Conservation (phyloP, 2,797 vertebrate species). For the Notamacropus eugenii region DNA sequence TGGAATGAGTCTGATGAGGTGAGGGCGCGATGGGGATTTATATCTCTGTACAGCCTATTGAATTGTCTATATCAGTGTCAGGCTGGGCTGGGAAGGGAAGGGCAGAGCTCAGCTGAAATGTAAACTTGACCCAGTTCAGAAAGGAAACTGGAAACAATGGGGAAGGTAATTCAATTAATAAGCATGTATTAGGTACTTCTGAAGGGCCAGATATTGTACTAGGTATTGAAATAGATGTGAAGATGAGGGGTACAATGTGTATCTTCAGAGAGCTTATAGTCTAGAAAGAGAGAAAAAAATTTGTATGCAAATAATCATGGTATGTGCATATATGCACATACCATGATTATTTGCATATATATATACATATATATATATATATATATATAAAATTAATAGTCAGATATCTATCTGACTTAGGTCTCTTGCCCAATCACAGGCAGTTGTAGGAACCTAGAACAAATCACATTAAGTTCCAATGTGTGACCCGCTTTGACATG, state of each 20-base stretch:
- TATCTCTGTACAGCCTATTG: conserved; percentile 16
- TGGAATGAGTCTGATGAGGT: background rate
- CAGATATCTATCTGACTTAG: too few relatives aligned
- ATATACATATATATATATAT: too few relatives aligned
- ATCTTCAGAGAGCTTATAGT: background rate
- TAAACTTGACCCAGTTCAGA: conserved; percentile 64
- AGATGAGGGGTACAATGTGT: background rate
- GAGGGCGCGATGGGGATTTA: background rate
- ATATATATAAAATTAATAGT: too few relatives aligned
- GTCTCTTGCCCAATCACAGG: background rate
- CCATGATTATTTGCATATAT: too few relatives aligned
- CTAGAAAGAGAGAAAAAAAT: background rate
- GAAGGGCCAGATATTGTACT: background rate
- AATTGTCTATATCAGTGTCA: conserved; percentile 53
- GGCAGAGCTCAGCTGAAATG: conserved; percentile 16
- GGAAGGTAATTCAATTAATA: conserved; percentile 5
- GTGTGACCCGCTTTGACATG: background rate
- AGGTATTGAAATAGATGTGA: background rate
- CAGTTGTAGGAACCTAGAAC: background rate
- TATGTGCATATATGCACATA: too few relatives aligned
- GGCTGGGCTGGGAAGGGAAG: conserved; percentile 50
- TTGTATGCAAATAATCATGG: background rate
- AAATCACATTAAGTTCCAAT: background rate
- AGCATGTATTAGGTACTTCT: background rate
- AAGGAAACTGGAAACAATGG: conserved; percentile 47